Base-by-base conservation (phyloP, 2,888 invertebrate genomes). In the Melanostoma scalare region DNA sequence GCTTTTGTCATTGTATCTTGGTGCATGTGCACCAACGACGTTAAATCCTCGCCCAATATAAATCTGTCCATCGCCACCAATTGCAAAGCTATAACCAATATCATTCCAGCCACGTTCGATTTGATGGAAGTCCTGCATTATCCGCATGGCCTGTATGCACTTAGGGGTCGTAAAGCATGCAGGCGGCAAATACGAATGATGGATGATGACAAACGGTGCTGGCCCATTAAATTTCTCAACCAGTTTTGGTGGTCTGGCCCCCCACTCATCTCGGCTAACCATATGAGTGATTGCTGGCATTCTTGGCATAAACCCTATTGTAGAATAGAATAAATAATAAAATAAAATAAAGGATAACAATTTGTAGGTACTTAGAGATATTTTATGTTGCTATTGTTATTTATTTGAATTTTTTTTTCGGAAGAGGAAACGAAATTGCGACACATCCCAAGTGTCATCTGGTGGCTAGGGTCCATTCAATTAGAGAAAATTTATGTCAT, bases 11-110 rank as follows among this genome's bases (percentile, higher is more conserved):
- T 95, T 96, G 91, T 94, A 95, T 74, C 90, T 90, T 3, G 93
- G 93, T 0, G 96, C 94, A 89, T 96, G 96, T 0, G 95, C 95
- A 0, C 96, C 96, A 0, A 94, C 90, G 0, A 91, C 90, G 63
- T 93, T 92, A 94, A 96, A 96, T 0, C 95, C 95, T 3, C 95
- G 92, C 1, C 95, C 95, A 85, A 93, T 93, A 89, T 95, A 96
- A 4, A 93, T 94, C 9, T 92, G 92, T 0, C 95, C 95, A 86
- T 96, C 95, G 31, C 95, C 94, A 3, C 96, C 96, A 38, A 95
- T 93, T 52, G 93, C 94, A 89, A 95, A 96, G 88, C 94, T 95
- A 88, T 89, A 93, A 36, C 95, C 95, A 87, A 95, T 94, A 88
- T 95, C 95, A 71, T 93, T 94, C 95, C 95, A 95, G 0, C 91